Evolutionary conservation across 2,113 vertebrate species (phyloP).

Genomic region (Oreochromis tanganicae): DNA sequence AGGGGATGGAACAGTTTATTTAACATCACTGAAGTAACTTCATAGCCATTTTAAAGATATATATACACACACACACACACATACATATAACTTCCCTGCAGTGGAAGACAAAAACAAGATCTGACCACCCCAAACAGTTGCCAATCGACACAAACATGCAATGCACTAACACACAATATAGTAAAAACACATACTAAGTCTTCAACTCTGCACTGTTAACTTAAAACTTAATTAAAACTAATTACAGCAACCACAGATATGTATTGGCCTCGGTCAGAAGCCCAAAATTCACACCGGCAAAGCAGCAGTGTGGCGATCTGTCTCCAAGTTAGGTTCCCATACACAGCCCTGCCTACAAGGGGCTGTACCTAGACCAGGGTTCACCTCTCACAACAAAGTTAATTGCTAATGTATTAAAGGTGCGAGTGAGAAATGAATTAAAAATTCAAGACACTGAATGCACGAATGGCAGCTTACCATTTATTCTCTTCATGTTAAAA

Average conservation of each 20-base stretch:
- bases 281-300: background rate
- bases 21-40: background rate
- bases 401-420: background rate
- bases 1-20: background rate
- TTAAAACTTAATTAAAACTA: background rate
- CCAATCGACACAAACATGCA: background rate
- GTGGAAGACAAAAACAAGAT: background rate
- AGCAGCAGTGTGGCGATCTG: background rate
- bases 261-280: background rate
- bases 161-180: background rate
- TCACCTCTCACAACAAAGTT: background rate
- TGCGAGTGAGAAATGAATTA: background rate
- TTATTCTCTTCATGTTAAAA: background rate
- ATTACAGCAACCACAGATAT: background rate
- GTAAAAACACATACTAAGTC: background rate
- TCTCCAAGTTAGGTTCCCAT: background rate
- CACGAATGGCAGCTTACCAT: background rate
- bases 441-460: background rate
- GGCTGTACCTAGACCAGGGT: background rate
- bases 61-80: rapidly evolving
- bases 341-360: background rate
- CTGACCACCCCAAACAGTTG: background rate
- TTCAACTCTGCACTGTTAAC: background rate
- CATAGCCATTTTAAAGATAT: too few relatives aligned
- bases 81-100: background rate